phyloP scores from a whole-genome alignment of 1,140 invertebrate species.

The Micrasema longulum region DNA sequence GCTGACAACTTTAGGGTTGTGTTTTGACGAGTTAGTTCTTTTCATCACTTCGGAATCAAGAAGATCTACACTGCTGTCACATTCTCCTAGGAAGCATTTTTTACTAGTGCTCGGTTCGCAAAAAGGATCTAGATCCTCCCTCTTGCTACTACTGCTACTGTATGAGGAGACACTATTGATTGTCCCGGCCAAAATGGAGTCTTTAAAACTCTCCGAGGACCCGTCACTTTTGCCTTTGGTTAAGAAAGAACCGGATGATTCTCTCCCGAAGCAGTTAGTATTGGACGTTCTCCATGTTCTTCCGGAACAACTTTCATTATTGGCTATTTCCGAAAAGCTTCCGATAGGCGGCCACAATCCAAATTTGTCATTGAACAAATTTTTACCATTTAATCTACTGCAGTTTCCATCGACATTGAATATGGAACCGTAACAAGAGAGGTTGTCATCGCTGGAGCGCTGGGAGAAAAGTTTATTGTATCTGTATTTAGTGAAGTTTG shows the following conservation, averaged over 20 bases:
- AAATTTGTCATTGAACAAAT: slow-evolving; percentile 58
- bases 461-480: slow-evolving; percentile 35
- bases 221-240: slow-evolving; percentile 12
- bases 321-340: slow-evolving; percentile 55
- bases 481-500: slow-evolving; percentile 40
- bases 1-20: slow-evolving; percentile 22
- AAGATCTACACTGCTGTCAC: slow-evolving; percentile 14
- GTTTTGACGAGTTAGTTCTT: background rate
- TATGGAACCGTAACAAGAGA: slow-evolving; percentile 23
- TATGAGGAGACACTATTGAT: slow-evolving; percentile 32
- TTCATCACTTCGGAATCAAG: slow-evolving; percentile 34
- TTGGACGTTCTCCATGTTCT: slow-evolving; percentile 28
- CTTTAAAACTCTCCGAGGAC: slow-evolving; percentile 31
- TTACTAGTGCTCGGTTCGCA: slow-evolving; percentile 31
- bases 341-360: slow-evolving; percentile 60
- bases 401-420: slow-evolving; percentile 31
- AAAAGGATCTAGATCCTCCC: slow-evolving; percentile 30
- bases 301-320: slow-evolving; percentile 21
- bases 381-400: slow-evolving; percentile 19
- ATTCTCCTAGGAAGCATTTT: slow-evolving; percentile 25
- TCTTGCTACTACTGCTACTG: background rate
- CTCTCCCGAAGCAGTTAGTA: slow-evolving; percentile 25
- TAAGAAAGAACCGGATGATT: slow-evolving; percentile 14
- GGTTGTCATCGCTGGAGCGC: slow-evolving; percentile 7
- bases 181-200: slow-evolving; percentile 23